Conservation (phyloP, 2,113 vertebrate genomes). For the Gambusia affinis region DNA sequence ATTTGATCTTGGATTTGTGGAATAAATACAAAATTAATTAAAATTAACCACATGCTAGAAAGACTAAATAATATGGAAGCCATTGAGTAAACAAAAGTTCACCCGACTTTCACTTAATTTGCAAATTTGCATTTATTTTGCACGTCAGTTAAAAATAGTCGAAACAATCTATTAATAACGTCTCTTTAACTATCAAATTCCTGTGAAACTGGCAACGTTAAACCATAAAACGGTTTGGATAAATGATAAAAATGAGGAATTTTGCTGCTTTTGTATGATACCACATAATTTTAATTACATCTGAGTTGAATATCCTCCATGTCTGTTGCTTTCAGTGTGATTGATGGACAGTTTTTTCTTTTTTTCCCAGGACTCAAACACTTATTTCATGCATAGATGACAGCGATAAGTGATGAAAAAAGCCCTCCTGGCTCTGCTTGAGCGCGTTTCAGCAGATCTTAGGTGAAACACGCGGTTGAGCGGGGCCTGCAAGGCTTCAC, state of each 20-base stretch:
- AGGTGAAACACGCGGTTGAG: constrained; percentile 51
- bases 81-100: neutral
- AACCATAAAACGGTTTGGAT: constrained; percentile 17
- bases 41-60: neutral
- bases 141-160: neutral
- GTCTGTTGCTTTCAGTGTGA: constrained; percentile 41
- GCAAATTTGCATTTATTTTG: neutral
- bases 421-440: constrained; percentile 28
- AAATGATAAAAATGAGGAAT: constrained; percentile 17
- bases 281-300: constrained; percentile 10
- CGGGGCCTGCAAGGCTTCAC: constrained; percentile 60
- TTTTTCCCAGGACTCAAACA: constrained; percentile 14
- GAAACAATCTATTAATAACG: neutral
- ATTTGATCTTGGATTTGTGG: no score
- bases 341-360: constrained; percentile 51
- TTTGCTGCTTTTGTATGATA: constrained; percentile 8
- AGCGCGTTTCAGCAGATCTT: constrained; percentile 47
- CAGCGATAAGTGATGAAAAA: constrained; percentile 44
- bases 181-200: neutral
- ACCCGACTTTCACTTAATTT: neutral
- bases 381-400: constrained; percentile 26
- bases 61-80: neutral
- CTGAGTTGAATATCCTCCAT: constrained; percentile 38
- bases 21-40: neutral
- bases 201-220: constrained; percentile 2